Evolutionary conservation across 2,888 invertebrate genomes (phyloP), one percentile per base, ranked within the genome.

Genomic region (Leptinotarsa rubiginosa): DNA sequence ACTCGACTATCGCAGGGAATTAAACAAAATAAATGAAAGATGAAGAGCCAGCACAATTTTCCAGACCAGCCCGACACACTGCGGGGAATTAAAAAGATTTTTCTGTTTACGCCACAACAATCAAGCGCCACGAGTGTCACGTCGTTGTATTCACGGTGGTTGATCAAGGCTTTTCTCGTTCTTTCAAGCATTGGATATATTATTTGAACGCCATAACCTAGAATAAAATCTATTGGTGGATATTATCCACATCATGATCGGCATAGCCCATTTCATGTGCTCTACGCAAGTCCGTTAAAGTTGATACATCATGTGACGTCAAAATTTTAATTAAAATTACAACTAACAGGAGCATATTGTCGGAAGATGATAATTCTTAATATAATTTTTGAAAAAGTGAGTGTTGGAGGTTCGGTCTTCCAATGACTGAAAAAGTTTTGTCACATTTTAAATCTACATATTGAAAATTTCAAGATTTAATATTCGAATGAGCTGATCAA

Each of bases 21-120:
- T 62, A 62, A 31, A 62, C 62, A 62, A 62, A 62, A 62, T 62
- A 62, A 62, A 62, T 62, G 62, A 62, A 62, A 62, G 62, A 62
- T 62, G 62, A 62, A 62, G 62, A 62, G 41, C 62, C 41, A 7
- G 62, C 62, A 25, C n/a, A 31, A 41, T 25, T 25, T n/a, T 25
- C 62, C 41, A 41, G 62, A 31, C n/a, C 62, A 41, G n/a, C n/a
- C 16, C 62, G 41, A n/a, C n/a, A 15, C 62, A 62, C 62, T 62
- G 62, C 16, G 15, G 62, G 62, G 62, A 62, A 62, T 62, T 62
- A 62, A 41, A 62, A 62, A n/a, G 62, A 62, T 62, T 62, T 62
- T 62, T 62, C 62, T 62, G n/a, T 62, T 62, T n/a, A 18, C 62
- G 62, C 62, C 31, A 25, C 62, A 62, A 62, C 62, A 31, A 62